Evolutionary conservation across 2,888 invertebrate genomes (phyloP), one percentile per base, ranked within the genome.

Genomic region (Mimas tiliae): DNA sequence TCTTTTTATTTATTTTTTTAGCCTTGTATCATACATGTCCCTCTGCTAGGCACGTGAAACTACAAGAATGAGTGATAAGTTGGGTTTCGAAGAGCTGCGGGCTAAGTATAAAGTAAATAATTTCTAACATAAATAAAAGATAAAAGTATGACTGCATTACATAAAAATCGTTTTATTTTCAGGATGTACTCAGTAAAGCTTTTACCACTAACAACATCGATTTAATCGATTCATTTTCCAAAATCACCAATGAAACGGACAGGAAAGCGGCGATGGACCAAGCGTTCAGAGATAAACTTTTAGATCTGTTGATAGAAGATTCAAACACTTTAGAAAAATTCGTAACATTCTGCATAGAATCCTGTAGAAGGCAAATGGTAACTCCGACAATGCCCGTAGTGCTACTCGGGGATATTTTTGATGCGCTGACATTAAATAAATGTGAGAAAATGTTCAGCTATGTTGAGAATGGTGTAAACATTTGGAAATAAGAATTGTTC

Each of bases 401-500:
- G 53, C 89, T 99, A 45, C 94, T 99, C 0, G 96, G 97, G 0
- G 98, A 99, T 83, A 96, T 98, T 69, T 98, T 99, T 83, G 98
- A 99, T 82, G 96, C 97, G 0, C 94, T 98, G 75, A 97, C 98
- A 0, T 85, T 99, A 21, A 97, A 97, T 78, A 95, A 96, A 81
- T 98, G 98, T 82, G 98, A 98, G 80, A 94, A 95, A 77, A 95
- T 99, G 83, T 99, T 99, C 81, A 95, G 95, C 0, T 98, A 97
- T 80, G 98, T 99, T 2, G 99, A 99, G 88, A 96, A 96, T 53
- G 97, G 97, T 75, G 98, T 99, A 0, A 94, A 95, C 66, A 95
- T 97, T 1, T 99, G 98, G 98, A 98, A 98, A 81, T 98, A 98
- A 87, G 97, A 98, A 14, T 89, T 97, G 58, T 99, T 99, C 85